These are phyloP conservation scores for Talpa occidentalis DNA, from an alignment of 2,113 vertebrate genomes.

Conservation along the genomic window DNA sequence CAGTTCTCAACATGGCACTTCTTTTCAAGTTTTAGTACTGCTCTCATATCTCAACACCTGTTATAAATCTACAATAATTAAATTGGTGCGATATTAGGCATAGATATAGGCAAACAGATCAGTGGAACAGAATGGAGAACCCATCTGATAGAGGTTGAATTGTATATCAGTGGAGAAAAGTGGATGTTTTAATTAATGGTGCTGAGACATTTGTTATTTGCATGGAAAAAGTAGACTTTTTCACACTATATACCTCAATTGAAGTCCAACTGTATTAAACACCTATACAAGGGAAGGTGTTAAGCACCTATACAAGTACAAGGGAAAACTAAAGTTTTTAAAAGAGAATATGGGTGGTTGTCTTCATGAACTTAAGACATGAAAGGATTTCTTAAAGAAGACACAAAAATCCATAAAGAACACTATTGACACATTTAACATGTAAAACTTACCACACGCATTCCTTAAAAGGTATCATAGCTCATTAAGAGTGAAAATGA, in stretches of 20 bases:
- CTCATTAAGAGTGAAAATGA: background rate
- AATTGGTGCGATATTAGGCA: background rate
- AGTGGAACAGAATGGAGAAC: background rate
- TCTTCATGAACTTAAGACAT: conserved; percentile 1
- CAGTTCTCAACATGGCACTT: conserved; percentile 2
- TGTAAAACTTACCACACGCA: background rate
- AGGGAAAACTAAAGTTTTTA: background rate
- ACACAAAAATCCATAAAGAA: background rate
- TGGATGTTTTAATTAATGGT: background rate
- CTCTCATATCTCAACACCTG: background rate
- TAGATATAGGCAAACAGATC: background rate
- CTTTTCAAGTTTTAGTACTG: background rate
- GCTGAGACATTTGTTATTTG: background rate
- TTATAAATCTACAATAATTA: background rate
- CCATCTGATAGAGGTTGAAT: background rate
- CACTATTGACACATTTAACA: background rate
- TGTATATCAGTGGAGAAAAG: background rate
- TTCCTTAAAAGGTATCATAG: background rate
- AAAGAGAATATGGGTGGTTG: background rate
- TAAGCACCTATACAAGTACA: background rate
- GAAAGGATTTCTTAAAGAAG: background rate
- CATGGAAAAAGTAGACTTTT: background rate
- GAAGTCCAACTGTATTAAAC: background rate
- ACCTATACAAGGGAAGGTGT: background rate
- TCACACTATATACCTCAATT: background rate